Percentiles rank a stretch among this genome's conserved stretches.
phyloP scores from a whole-genome alignment of 1,140 invertebrate genomes.

The Drosophila serrata region DNA sequence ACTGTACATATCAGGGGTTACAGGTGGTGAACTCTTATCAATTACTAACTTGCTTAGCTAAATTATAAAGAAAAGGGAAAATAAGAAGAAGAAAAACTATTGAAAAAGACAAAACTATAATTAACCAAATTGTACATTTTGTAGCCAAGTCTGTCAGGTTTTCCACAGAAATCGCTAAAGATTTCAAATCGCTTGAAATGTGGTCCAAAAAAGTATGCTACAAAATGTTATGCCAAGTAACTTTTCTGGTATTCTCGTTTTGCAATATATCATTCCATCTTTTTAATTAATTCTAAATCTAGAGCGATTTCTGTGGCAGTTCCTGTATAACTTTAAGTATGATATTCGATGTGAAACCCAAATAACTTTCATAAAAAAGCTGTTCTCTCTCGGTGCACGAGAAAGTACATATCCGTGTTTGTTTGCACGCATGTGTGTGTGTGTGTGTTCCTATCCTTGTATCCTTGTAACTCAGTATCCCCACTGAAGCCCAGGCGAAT shows the following conservation, averaged over 20 bases:
- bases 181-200: neutral
- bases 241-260: too few relatives aligned
- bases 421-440: neutral
- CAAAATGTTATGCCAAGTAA: neutral
- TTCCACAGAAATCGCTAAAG: neutral
- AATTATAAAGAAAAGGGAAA: constrained; percentile 18
- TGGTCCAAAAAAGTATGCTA: constrained; percentile 1
- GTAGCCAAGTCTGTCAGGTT: neutral
- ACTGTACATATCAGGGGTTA: constrained; percentile 69
- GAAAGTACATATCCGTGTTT: constrained; percentile 10
- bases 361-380: constrained; percentile 4
- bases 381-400: constrained; percentile 12
- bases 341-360: constrained; percentile 1
- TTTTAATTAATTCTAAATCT: neutral
- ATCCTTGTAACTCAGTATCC: constrained; percentile 4
- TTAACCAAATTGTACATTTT: constrained; percentile 25
- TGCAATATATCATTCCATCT: too few relatives aligned
- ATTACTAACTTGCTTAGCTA: constrained; percentile 51
- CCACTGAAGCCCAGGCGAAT: constrained; percentile 9
- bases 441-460: constrained; percentile 1
- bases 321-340: constrained; percentile 1
- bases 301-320: neutral
- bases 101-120: neutral
- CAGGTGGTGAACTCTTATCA: constrained; percentile 29
- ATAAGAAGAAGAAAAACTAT: constrained; percentile 2